A percentile compares a stretch with the other conserved stretches of the same genome.
These are phyloP conservation scores for Eulithis testata DNA, from an alignment of 2,888 invertebrate species.

Conservation along the genomic window DNA sequence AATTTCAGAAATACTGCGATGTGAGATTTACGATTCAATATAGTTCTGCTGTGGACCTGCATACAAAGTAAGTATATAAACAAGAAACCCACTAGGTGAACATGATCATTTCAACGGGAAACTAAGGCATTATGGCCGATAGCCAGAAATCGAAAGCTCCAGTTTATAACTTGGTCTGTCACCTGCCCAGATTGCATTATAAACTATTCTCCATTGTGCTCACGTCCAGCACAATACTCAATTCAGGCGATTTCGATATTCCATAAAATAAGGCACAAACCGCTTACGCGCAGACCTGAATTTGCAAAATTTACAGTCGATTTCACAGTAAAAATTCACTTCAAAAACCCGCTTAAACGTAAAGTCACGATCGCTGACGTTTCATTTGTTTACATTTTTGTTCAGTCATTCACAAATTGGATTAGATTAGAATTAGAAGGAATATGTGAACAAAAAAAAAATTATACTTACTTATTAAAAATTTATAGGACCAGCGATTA, in stretches of 20 bases:
- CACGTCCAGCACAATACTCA: conserved; percentile 9
- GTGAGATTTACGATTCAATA: conserved; percentile 49
- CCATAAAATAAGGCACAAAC: conserved; percentile 23
- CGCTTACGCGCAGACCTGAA: conserved; percentile 9
- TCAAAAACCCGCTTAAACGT: conserved; percentile 17
- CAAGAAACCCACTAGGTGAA: background rate
- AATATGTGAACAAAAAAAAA: conserved; percentile 24
- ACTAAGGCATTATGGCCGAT: background rate
- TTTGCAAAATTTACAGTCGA: conserved; percentile 16
- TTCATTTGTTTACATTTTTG: conserved; percentile 23
- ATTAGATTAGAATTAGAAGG: conserved; percentile 31
- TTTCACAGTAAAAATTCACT: conserved; percentile 20
- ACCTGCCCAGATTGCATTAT: conserved; percentile 21
- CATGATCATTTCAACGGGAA: background rate
- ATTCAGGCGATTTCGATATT: conserved; percentile 30
- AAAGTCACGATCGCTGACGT: conserved; percentile 32
- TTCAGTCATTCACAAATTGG: conserved; percentile 28
- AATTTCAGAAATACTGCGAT: conserved; percentile 35
- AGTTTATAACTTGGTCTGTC: background rate
- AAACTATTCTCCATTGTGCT: conserved; percentile 41
- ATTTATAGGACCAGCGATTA: too few relatives aligned
- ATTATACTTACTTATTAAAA: conserved; percentile 9
- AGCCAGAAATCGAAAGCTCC: background rate
- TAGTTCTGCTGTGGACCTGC: conserved; percentile 27
- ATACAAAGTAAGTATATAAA: background rate